A percentile compares a stretch with the other conserved stretches of the same genome.
Evolutionary conservation across 1,140 invertebrate species (phyloP).

Genomic region (Tetramorium parvispinum): DNA sequence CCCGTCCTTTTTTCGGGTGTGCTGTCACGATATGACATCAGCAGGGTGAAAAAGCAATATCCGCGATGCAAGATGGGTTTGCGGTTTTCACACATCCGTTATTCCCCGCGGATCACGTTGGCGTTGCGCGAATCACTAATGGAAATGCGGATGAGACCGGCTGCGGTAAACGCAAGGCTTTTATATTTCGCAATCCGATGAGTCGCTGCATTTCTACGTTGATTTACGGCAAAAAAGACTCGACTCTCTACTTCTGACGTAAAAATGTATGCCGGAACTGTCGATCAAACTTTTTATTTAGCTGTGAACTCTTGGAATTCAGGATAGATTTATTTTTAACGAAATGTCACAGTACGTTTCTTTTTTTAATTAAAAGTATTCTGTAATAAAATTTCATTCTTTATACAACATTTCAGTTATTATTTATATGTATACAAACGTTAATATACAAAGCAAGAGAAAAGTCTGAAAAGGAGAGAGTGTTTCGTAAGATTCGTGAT

Average conservation of each 20-base stretch:
- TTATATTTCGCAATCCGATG: conserved; percentile 60
- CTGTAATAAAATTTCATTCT: background rate
- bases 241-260: background rate
- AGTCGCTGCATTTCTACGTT: conserved; percentile 1
- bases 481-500: background rate
- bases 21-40: conserved; percentile 69
- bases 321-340: background rate
- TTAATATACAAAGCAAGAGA: background rate
- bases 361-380: background rate
- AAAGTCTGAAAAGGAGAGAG: background rate
- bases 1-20: conserved; percentile 59
- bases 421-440: background rate
- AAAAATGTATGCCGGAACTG: background rate
- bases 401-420: background rate
- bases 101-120: conserved; percentile 40
- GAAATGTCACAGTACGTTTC: background rate
- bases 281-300: background rate
- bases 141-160: background rate
- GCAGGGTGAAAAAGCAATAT: conserved; percentile 59
- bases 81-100: conserved; percentile 72
- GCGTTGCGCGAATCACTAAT: conserved; percentile 44
- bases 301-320: background rate
- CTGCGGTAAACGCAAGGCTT: background rate
- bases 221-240: background rate
- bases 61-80: conserved; percentile 73